phyloP scores from a whole-genome alignment of 2,888 invertebrate species.

The Agonopterix heracliana region DNA sequence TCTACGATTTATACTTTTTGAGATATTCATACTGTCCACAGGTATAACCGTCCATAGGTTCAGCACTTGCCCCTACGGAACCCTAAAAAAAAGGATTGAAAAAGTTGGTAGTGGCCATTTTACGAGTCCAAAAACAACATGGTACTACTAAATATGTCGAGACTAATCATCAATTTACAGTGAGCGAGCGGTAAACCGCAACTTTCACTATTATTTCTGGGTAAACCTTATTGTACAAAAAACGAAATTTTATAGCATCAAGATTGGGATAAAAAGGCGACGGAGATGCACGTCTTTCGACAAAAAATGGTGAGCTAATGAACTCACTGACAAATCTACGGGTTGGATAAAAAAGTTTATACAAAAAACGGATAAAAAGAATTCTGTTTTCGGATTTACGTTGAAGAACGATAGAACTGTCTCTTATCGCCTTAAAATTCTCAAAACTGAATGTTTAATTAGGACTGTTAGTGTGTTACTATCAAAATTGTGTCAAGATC shows the following conservation, averaged over 20 bases:
- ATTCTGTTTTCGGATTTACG: neutral
- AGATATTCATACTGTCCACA: no score
- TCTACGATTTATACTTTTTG: no score
- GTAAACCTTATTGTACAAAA: conserved; percentile 6
- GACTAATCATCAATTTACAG: no score
- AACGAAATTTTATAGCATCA: neutral
- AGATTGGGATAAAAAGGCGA: conserved; percentile 6
- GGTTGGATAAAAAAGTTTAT: neutral
- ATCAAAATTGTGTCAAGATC: conserved; percentile 67
- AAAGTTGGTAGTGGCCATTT: no score
- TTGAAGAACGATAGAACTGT: neutral
- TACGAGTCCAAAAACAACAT: no score
- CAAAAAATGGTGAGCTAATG: conserved; percentile 9
- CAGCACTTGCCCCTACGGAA: no score
- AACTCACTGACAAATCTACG: conserved; percentile 3
- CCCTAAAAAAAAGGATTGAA: no score
- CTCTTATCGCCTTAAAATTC: conserved; percentile 3
- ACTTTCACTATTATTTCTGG: conserved; percentile 12
- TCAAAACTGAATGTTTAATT: conserved; percentile 28
- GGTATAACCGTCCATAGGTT: no score
- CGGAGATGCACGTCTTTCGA: neutral
- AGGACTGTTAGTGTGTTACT: conserved; percentile 28
- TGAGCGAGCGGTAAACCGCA: conserved; percentile 5
- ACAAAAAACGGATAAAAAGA: no score
- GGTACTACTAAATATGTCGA: no score